phyloP scores from a whole-genome alignment of 1,140 invertebrate genomes.

The Lamellibrachia luymesi region DNA sequence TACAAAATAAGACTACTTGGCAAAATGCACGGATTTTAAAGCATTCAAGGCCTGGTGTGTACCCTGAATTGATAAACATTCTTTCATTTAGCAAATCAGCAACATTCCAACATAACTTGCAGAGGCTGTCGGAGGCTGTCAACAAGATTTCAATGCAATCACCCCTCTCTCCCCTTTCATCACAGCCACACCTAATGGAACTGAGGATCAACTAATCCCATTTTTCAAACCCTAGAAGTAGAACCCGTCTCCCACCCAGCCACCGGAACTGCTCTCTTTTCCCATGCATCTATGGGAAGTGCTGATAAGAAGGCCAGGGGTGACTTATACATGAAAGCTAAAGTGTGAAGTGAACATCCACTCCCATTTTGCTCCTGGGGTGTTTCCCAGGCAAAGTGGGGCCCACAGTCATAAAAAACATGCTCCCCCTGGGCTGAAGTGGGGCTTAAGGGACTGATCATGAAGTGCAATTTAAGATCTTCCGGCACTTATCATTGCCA shows the following conservation, averaged over 20 bases:
- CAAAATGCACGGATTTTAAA: too few species aligned
- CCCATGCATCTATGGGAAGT: neutral
- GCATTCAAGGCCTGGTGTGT: too few species aligned
- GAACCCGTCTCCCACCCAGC: neutral
- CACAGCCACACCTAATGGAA: neutral
- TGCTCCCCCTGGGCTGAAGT: neutral
- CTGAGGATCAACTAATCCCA: neutral
- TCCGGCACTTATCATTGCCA: neutral
- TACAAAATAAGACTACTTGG: too few species aligned
- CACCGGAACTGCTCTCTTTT: neutral
- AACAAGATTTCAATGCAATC: neutral
- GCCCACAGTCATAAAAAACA: neutral
- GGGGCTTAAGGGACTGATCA: neutral
- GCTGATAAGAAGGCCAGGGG: neutral
- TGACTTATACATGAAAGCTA: neutral
- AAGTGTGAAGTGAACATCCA: constrained; percentile 4
- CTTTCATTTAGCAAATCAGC: neutral
- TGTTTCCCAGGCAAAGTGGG: constrained; percentile 3
- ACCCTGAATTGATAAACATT: neutral
- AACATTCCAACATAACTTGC: neutral
- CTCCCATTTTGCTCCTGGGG: neutral
- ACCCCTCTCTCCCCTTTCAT: neutral
- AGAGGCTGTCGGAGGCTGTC: neutral
- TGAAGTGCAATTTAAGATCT: neutral
- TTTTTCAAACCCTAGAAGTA: neutral